These are phyloP conservation scores for Antedon bifida DNA, from an alignment of 35 echinoderm and acorn worm genomes.

Conservation along the genomic window DNA sequence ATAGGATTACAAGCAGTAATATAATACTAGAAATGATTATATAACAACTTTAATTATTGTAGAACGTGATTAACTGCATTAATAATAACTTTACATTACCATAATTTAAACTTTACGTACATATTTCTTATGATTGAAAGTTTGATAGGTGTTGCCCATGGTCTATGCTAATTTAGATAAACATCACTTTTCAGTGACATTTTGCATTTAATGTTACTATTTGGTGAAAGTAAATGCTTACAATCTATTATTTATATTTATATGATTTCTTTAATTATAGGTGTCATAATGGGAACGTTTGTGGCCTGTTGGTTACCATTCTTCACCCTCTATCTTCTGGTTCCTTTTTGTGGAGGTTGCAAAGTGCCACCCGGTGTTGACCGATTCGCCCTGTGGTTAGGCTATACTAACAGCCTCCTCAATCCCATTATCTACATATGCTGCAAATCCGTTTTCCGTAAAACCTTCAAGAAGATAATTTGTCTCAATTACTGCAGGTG, in stretches of 20 bases:
- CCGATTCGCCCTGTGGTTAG: constrained; percentile 47
- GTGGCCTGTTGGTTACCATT: constrained; percentile 64
- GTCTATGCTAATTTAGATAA: too few species aligned
- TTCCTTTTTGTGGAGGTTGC: constrained; percentile 38
- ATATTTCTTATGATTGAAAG: too few species aligned
- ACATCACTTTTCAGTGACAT: too few species aligned
- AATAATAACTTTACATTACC: too few species aligned
- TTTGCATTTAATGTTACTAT: too few species aligned
- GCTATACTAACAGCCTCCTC: constrained; percentile 50
- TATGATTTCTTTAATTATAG: constrained; percentile 9
- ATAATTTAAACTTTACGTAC: too few species aligned
- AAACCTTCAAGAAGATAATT: constrained; percentile 51
- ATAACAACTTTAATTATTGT: too few species aligned
- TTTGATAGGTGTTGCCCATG: too few species aligned
- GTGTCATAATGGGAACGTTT: constrained; percentile 60
- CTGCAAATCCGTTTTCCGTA: constrained; percentile 52
- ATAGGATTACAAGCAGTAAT: too few species aligned
- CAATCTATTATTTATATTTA: not conserved
- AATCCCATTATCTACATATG: constrained; percentile 79
- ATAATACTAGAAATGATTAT: too few species aligned
- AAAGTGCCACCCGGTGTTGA: constrained; percentile 31
- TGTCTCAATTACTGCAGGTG: constrained; percentile 43
- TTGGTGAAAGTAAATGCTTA: too few species aligned
- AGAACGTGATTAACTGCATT: too few species aligned
- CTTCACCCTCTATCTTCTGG: constrained; percentile 53